These are phyloP conservation scores for Hephaestus fuliginosus DNA, from an alignment of 2,797 vertebrate genomes.

Conservation along the genomic window DNA sequence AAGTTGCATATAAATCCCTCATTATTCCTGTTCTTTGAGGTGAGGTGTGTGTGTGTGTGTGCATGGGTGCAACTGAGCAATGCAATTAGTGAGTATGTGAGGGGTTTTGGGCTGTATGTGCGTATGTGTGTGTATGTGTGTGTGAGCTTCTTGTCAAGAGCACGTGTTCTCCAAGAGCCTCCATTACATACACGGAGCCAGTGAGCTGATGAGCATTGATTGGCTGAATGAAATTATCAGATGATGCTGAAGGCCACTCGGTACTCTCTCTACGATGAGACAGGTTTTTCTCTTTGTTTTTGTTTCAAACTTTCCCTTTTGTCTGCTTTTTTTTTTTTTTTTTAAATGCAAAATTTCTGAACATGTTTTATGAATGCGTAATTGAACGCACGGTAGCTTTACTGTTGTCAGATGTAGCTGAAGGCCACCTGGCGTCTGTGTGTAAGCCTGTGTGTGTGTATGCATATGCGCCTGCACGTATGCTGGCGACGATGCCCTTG, in stretches of 20 bases:
- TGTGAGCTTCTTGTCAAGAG: constrained; percentile 58
- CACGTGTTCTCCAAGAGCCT: constrained; percentile 63
- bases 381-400: constrained; percentile 24
- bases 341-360: background rate
- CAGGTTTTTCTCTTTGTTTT: constrained; percentile 16
- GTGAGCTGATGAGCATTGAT: constrained; percentile 73
- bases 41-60: constrained; percentile 22
- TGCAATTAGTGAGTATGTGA: constrained; percentile 14
- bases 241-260: constrained; percentile 76
- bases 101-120: background rate
- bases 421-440: constrained; percentile 33
- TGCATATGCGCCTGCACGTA: constrained; percentile 43
- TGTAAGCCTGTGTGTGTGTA: constrained; percentile 18
- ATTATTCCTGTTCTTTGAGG: constrained; percentile 69
- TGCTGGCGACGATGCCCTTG: constrained; percentile 81
- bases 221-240: constrained; percentile 83
- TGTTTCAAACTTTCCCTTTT: background rate
- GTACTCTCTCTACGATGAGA: background rate
- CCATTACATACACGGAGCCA: constrained; percentile 36
- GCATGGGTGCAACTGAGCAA: constrained; percentile 21
- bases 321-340: background rate
- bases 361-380: background rate
- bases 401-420: constrained; percentile 21
- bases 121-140: background rate
- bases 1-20: constrained; percentile 77